Percentiles rank a stretch among this genome's conserved stretches.
Evolutionary conservation across 2,797 vertebrate genomes (phyloP).

Genomic region (Huso huso): DNA sequence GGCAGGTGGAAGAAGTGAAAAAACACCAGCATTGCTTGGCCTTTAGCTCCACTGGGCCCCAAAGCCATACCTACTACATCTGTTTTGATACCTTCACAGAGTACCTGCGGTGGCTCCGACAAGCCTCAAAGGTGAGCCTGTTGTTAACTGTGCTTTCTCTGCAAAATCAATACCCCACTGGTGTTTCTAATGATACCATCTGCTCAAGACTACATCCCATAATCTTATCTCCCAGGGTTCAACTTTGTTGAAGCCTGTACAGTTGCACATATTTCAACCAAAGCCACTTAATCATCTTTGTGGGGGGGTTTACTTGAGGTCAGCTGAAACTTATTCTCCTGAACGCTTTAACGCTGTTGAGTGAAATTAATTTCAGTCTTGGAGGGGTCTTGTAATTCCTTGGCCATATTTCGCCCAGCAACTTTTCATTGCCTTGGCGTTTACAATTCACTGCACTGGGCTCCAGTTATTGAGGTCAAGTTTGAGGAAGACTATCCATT

Average conservation of each 20-base stretch:
- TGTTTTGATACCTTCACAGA: constrained; percentile 96
- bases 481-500: not conserved
- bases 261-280: too few relatives aligned
- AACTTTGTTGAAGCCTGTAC: not conserved
- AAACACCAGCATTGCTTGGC: constrained; percentile 96
- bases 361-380: not conserved
- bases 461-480: not conserved
- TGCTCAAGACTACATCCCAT: not conserved
- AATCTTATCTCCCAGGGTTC: not conserved
- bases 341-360: not conserved
- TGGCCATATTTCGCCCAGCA: not conserved
- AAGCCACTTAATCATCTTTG: too few relatives aligned
- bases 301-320: not conserved
- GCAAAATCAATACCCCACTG: not conserved
- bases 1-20: constrained; percentile 93
- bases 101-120: constrained; percentile 91
- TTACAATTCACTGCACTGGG: not conserved
- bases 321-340: not conserved
- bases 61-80: constrained; percentile 95
- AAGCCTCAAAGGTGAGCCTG: constrained; percentile 80
- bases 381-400: not conserved
- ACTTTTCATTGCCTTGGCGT: not conserved
- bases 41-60: constrained; percentile 91
- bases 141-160: not conserved
- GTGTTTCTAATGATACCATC: constrained; percentile 22